Percentiles rank a stretch among this genome's conserved stretches.
Conservation (phyloP, 2,888 invertebrate species). For the Drosophila meridiana region DNA sequence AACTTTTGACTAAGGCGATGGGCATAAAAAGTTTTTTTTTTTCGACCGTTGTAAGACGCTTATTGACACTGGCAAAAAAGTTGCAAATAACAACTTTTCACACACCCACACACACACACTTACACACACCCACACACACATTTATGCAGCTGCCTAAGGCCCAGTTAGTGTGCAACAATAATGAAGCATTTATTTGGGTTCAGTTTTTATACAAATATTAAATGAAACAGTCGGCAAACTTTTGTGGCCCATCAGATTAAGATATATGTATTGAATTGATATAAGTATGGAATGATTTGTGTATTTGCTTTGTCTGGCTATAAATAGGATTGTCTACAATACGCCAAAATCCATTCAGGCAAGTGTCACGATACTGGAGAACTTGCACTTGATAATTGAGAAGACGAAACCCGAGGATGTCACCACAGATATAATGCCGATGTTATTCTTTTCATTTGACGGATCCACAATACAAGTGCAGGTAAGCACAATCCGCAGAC, state of each 20-base stretch:
- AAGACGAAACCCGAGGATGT: constrained; percentile 93
- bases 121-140: constrained; percentile 9
- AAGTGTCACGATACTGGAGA: constrained; percentile 94
- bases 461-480: constrained; percentile 95
- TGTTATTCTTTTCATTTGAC: constrained; percentile 94
- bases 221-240: constrained; percentile 34
- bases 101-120: constrained; percentile 11
- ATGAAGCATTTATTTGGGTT: constrained; percentile 22
- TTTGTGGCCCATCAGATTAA: constrained; percentile 16
- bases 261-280: neutral
- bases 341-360: constrained; percentile 93
- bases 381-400: constrained; percentile 94
- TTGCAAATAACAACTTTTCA: constrained; percentile 41
- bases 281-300: constrained; percentile 2
- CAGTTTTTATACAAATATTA: constrained; percentile 13
- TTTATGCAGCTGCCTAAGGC: neutral
- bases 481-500: constrained; percentile 86
- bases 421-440: constrained; percentile 92
- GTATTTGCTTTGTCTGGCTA: constrained; percentile 56
- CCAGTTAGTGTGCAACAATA: constrained; percentile 28
- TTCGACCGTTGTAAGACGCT: constrained; percentile 68
- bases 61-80: constrained; percentile 68
- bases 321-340: constrained; percentile 89
- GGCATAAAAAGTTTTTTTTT: constrained; percentile 46
- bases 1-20: constrained; percentile 30